Evolutionary conservation across 2,113 vertebrate genomes (phyloP).

Genomic region (Hymenochirus boettgeri): DNA sequence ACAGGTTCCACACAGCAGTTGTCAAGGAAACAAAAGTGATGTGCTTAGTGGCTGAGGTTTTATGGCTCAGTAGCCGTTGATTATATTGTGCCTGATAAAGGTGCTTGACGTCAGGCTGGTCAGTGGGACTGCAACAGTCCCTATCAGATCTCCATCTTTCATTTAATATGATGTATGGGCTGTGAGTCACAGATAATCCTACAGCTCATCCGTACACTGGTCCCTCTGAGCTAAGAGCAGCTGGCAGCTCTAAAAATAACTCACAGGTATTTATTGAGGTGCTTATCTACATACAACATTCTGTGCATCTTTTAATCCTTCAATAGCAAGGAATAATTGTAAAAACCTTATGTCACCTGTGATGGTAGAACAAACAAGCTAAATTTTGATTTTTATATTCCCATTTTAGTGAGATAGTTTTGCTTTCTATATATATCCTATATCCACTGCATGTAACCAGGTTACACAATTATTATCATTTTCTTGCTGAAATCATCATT

Average conservation of each 20-base stretch:
- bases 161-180: conserved; percentile 29
- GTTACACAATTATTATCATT: not conserved
- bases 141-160: conserved; percentile 30
- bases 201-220: conserved; percentile 15
- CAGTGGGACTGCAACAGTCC: conserved; percentile 1
- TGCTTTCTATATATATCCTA: too few relatives aligned
- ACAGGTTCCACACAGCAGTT: not conserved
- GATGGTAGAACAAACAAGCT: too few relatives aligned
- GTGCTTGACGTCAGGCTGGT: conserved; percentile 25
- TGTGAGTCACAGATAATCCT: conserved; percentile 30
- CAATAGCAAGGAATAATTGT: not conserved
- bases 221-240: conserved; percentile 11
- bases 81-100: conserved; percentile 17
- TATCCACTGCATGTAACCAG: not conserved
- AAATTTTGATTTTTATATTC: too few relatives aligned
- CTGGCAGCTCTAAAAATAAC: conserved; percentile 27
- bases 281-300: conserved; percentile 15
- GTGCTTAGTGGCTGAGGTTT: not conserved
- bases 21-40: not conserved
- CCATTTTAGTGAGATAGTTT: too few relatives aligned
- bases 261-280: conserved; percentile 9
- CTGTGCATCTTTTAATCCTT: not conserved
- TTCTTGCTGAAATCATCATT: not conserved
- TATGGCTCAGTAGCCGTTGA: conserved; percentile 1
- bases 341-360: not conserved